Evolutionary conservation across 1,140 invertebrate species (phyloP), one percentile per base, ranked within the genome.

Genomic region (Lucilia cuprina): DNA sequence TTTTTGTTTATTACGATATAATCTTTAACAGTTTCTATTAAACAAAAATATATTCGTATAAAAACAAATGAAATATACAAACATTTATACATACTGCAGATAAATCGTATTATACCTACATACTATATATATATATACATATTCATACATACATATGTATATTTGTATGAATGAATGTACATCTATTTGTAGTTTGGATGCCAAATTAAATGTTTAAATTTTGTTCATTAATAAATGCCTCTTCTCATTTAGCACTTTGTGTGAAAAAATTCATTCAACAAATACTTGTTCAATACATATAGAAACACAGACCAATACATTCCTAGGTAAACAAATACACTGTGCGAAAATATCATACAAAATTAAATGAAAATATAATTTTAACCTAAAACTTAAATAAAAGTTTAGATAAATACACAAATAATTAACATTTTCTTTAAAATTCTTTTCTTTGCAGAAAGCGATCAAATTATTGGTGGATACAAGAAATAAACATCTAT

Each of bases 381-480:
- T n/a, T n/a, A n/a, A n/a, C n/a, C n/a, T n/a, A n/a, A n/a, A n/a
- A n/a, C n/a, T n/a, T n/a, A n/a, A n/a, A n/a, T n/a, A n/a, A n/a
- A n/a, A n/a, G n/a, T n/a, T n/a, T n/a, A n/a, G n/a, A n/a, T n/a
- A n/a, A n/a, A n/a, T n/a, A n/a, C n/a, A n/a, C 4, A 14, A 55
- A 55, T 12, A 14, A 55, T 1, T 17, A 55, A 55, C 8, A 14
- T 47, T 8, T 60, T 78, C 13, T 65, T n/a, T 78, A 21, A 30
- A 13, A 30, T 5, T 75, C 49, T 60, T 34, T 49, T 84, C 25
- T 80, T 85, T 85, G 35, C 77, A 85, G 84, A 85, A 82, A 83
- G 85, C 77, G 17, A 85, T 25, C 77, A 25, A 41, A 77, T 8
- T 77, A 49, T n/a, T 21, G 34, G 21, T 25, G 41, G 35, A 75